Base-by-base conservation (phyloP, 2,113 vertebrate genomes). In the crab-eating macaque (Macaca fascicularis) region DNA sequence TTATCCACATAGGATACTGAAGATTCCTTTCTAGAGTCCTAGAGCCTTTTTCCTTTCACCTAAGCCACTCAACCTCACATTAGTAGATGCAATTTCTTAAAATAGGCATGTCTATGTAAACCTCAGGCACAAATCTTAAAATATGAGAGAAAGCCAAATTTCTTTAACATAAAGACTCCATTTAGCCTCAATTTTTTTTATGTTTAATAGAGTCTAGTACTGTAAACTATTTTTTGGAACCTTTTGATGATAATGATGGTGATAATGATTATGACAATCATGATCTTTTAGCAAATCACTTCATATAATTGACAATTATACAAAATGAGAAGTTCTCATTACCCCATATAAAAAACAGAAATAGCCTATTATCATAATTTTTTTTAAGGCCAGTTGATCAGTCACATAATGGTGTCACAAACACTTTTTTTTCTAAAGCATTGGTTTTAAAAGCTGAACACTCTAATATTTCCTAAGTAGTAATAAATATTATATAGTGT, bases 291-390 rank as follows among this genome's bases (percentile, higher is more conserved):
- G 64, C 22, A 67, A 2, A 88, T 45, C 25, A 2, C 2, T 94
- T 90, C 81, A 92, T 55, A 85, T 84, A 84, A 94, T 50, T 91
- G 93, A 81, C 57, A 97, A 67, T 93, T 94, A 79, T 4, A 64
- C 17, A 12, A 89, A 85, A 80, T 85, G 35, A 90, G 38, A 87
- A 59, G 17, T 61, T 90, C 3, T 38, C 48, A 50, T 59, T 94
- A 45, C 6, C 17, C 27, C 35, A 93, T 10, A 55, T 82, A 93
- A 72, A 84, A 55, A 85, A 90, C 59, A 94, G 17, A 93, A 96
- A 55, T 40, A 90, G 22, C 0, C 7, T 48, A 3, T 14, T 90
- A 12, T n/a, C 64, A 55, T 8, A 27, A 81, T 57, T 91, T 87
- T 27, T 70, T 74, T n/a, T 75, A 30, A 20, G 3, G 2, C 5